Evolutionary conservation across 1,140 invertebrate species (phyloP), one percentile per base, ranked within the genome.

Genomic region (Diplogasteroides magnus): DNA sequence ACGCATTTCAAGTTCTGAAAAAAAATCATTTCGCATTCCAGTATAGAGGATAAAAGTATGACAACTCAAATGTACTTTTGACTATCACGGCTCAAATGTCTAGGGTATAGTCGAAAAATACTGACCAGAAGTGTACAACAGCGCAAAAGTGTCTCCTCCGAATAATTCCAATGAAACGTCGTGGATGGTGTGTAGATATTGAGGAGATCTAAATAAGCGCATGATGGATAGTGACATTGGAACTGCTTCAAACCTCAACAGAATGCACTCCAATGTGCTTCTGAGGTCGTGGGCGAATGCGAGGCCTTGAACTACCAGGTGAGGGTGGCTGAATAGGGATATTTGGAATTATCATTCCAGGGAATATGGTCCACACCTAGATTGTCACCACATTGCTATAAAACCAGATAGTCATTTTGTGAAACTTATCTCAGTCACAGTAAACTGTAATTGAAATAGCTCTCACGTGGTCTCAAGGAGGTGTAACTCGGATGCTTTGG

Each of bases 81-180:
- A 74, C 25, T 29, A 11, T n/a, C 29, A 67, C 72, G 48, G 66
- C 37, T 31, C 57, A 25, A 58, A 59, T 28, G 26, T 61, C n/a
- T 29, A 74, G 1, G 3, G 29, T 31, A 61, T 31, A 72, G 1
- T 26, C 23, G 29, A 23, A 55, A 23, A 14, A 69, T 57, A 26
- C 61, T 60, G 61, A 80, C 74, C 86, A 61, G 81, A 84, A 0
- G 93, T 95, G 0, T 92, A 88, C 88, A 96, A 89, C 14, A 96
- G 86, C 0, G 91, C 91, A 67, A 96, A 83, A 15, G 95, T 88
- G 85, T 96, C 93, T 2, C 91, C 92, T 0, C 91, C 92, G 68
- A 89, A 89, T 3, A 90, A 90, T 83, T 96, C 91, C 71, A 93
- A 87, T 1, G 89, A 89, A 11, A 92, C 86, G 14, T 89, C 88